Base-by-base conservation (phyloP, 2,113 vertebrate species). In the Chaetorhynchus papuensis region DNA sequence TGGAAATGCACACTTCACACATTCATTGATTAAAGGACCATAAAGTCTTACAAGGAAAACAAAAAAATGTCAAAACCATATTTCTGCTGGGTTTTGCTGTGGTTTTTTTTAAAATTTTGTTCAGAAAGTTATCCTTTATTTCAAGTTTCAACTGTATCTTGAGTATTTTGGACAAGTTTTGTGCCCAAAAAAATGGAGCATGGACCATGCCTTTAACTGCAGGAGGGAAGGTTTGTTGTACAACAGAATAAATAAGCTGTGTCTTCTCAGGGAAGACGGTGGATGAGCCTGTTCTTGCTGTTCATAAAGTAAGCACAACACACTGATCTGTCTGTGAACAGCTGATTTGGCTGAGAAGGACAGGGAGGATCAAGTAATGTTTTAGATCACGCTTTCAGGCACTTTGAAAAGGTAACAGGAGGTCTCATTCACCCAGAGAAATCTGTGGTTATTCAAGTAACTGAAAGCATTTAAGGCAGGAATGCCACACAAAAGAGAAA, bases 391-490 rank as follows among this genome's bases (percentile, higher is more conserved):
- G 8, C 87, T 93, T 77, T 93, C 83, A 83, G 65, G 15, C 70
- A 35, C 75, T 96, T 56, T 92, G 69, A 92, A 84, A 96, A 94
- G 80, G 75, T 86, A 91, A 39, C 49, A 50, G 93, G 84, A 91
- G 54, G 68, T 33, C 68, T 94, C 78, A 84, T 90, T 87, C 90
- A 57, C 52, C 31, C 30, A 20, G 68, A 85, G 80, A 74, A 93
- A 72, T 75, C 76, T 16, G 31, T 60, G 72, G 56, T 90, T 71
- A 78, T 90, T 96, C 81, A 93, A 72, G 53, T 2, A 61, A 81
- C 75, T 85, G 87, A 95, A 97, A 83, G 90, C 74, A 66, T 94
- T 89, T 85, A 64, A 84, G 84, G 74, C 89, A 89, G 83, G 60
- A 90, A 68, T 35, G 39, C 22, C 83, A 42, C 47, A 87, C 77